These are phyloP conservation scores for Hirtodrosophila cameraria DNA, from an alignment of 2,888 invertebrate species.

Conservation along the genomic window DNA sequence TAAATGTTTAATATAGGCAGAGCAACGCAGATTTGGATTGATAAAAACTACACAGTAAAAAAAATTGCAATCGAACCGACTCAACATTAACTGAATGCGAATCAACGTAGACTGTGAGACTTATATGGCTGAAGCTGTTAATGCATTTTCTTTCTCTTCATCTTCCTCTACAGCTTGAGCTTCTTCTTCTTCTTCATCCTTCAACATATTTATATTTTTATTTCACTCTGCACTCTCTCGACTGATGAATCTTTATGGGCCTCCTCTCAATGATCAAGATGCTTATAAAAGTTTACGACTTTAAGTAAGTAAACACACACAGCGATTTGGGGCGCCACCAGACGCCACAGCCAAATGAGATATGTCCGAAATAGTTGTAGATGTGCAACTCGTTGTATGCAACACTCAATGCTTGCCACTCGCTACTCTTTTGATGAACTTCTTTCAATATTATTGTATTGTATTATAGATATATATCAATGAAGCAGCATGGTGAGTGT, in stretches of 20 bases:
- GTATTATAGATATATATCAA: too few species aligned
- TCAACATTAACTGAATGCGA: background rate
- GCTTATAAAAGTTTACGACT: constrained; percentile 67
- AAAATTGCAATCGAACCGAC: background rate
- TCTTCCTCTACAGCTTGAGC: background rate
- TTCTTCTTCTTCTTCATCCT: constrained; percentile 4
- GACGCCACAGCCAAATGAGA: too few species aligned
- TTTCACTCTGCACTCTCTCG: background rate
- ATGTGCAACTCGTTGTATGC: constrained; percentile 1
- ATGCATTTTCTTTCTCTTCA: background rate
- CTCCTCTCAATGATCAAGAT: constrained; percentile 31
- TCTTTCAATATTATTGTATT: too few species aligned
- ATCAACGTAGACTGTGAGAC: background rate
- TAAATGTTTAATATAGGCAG: constrained; percentile 53
- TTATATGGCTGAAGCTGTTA: background rate
- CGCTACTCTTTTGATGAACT: too few species aligned
- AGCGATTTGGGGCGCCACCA: constrained; percentile 1
- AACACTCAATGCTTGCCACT: constrained; percentile 1
- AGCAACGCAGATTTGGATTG: constrained; percentile 13
- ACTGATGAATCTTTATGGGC: constrained; percentile 68
- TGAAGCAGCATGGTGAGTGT: background rate
- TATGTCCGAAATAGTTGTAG: too few species aligned
- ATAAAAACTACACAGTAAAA: constrained; percentile 1
- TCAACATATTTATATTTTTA: constrained; percentile 1
- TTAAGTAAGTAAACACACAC: constrained; percentile 44